Evolutionary conservation across 2,888 invertebrate genomes (phyloP), one percentile per base, ranked within the genome.

Genomic region (Asteroscopus sphinx): DNA sequence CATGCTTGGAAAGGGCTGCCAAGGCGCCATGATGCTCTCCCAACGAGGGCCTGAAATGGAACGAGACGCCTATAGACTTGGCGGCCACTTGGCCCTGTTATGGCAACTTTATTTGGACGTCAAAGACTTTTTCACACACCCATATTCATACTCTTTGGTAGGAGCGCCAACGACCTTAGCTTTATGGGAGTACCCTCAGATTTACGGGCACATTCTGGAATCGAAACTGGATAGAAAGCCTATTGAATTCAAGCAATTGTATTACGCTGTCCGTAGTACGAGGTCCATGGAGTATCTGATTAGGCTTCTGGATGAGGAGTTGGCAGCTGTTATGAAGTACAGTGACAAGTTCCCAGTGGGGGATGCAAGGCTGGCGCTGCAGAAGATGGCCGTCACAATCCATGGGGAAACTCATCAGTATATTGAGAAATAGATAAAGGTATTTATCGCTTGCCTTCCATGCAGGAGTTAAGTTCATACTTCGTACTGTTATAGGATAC

Each of bases 51-150:
- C 79, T 28, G 76, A 85, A 1, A 79, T 87, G 77, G 92, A 93
- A 49, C 80, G 76, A 11, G 82, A 89, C 39, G 93, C 93, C 0
- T 93, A 93, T 68, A 81, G 77, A 30, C 83, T 93, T 3, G 93
- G 93, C 1, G 92, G 92, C 0, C 93, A 93, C 57, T 76, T 93
- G 36, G 92, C 91, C 0, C 64, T 93, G 11, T 75, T 92, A n/a
- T 93, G 93, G 93, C 93, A 93, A 68, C 75, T 93, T 0, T 89
- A 93, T 57, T 70, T 93, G 2, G 93, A 93, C 47, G 83, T 92
- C 0, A 93, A 91, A 74, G 93, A 93, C 72, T 93, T 93, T 58
- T 93, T 88, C 45, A 89, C 86, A 0, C 92, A 93, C 35, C 93
- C 92, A 0, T 82, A 90, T 68, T 89, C 91, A 0, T 93, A 88